Conservation (phyloP, 1,140 invertebrate genomes). For the Micrasema longulum region DNA sequence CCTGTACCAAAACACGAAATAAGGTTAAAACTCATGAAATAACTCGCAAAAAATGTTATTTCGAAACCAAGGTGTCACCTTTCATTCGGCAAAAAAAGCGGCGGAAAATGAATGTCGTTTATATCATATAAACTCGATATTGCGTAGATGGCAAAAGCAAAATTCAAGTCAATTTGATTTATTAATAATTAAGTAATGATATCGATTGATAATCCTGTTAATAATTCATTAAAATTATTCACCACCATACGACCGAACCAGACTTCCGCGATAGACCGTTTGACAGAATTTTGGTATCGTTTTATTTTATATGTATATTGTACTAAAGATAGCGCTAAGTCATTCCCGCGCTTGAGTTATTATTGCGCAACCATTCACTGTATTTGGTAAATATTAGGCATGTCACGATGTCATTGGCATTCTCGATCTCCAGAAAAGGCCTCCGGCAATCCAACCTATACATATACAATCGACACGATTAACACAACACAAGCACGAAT, state of each 20-base stretch:
- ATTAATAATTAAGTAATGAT: not conserved
- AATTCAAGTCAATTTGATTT: too few species aligned
- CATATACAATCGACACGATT: too few species aligned
- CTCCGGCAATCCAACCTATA: too few species aligned
- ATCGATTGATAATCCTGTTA: conserved; percentile 11
- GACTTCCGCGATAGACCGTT: not conserved
- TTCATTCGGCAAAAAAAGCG: not conserved
- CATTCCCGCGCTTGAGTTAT: conserved; percentile 11
- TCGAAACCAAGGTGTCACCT: not conserved
- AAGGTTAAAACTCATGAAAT: not conserved
- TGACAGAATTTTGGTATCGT: not conserved
- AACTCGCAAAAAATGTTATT: not conserved
- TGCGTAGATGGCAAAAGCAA: too few species aligned
- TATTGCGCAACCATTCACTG: conserved; percentile 26
- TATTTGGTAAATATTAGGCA: conserved; percentile 24
- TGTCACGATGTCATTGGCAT: conserved; percentile 31
- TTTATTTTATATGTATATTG: not conserved
- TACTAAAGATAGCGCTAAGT: conserved; percentile 32
- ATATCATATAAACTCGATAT: too few species aligned
- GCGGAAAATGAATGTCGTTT: not conserved
- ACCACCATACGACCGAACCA: not conserved
- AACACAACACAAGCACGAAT: too few species aligned
- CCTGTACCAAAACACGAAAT: not conserved
- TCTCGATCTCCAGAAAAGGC: not conserved
- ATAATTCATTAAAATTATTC: conserved; percentile 11